phyloP scores from a whole-genome alignment of 2,888 invertebrate species.

The Anorthoa munda region DNA sequence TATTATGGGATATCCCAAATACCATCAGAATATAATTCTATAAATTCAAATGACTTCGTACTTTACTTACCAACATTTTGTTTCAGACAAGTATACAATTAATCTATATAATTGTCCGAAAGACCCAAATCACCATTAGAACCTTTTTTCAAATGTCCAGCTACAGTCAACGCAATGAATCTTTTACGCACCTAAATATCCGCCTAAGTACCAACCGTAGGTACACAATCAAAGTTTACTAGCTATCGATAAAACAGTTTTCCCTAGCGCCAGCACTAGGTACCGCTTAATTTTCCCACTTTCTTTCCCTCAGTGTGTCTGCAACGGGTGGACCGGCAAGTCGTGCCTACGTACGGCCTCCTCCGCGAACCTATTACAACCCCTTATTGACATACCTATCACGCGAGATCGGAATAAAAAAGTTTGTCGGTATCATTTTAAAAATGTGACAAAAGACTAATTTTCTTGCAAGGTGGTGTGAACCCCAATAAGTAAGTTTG shows the following conservation, averaged over 20 bases:
- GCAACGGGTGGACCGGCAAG: conserved; percentile 67
- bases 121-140: background rate
- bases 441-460: conserved; percentile 59
- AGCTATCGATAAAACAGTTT: conserved; percentile 69
- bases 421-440: conserved; percentile 42
- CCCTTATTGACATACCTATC: conserved; percentile 62
- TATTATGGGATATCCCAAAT: too few species aligned
- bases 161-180: conserved; percentile 19
- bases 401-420: conserved; percentile 63
- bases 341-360: conserved; percentile 51
- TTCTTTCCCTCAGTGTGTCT: conserved; percentile 81
- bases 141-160: background rate
- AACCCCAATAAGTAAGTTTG: conserved; percentile 54
- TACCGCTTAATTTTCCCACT: conserved; percentile 81
- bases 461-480: conserved; percentile 53
- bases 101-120: background rate
- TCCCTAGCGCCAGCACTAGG: conserved; percentile 72
- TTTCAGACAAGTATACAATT: background rate
- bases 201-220: conserved; percentile 10
- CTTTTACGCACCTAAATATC: conserved; percentile 20
- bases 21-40: background rate
- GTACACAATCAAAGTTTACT: conserved; percentile 33
- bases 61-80: too few species aligned
- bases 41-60: too few species aligned
- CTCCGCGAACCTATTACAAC: conserved; percentile 42